Evolutionary conservation across 2,113 vertebrate species (phyloP).

Genomic region (Tylochromis polylepis): DNA sequence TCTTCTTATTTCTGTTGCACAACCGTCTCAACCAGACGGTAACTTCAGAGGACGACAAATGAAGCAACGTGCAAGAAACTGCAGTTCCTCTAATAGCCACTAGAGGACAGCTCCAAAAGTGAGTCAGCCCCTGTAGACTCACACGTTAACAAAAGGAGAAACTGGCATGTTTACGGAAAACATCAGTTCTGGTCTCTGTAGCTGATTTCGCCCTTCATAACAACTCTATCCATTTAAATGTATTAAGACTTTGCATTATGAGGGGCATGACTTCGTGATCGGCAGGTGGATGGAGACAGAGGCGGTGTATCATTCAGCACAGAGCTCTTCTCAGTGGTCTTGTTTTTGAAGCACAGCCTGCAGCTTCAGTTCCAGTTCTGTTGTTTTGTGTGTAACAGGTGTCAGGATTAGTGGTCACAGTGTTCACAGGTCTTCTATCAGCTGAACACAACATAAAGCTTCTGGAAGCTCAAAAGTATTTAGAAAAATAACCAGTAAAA

Average conservation of each 20-base stretch:
- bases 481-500: not conserved
- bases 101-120: not conserved
- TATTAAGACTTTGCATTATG: not conserved
- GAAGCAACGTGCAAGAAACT: not conserved
- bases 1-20: not conserved
- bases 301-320: not conserved
- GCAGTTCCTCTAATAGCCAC: not conserved
- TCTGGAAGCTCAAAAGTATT: not conserved
- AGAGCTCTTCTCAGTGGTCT: not conserved
- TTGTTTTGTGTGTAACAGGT: not conserved
- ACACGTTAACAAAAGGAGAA: not conserved
- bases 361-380: not conserved
- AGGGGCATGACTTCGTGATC: not conserved
- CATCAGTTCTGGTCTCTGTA: not conserved
- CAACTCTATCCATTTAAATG: not conserved
- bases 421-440: not conserved
- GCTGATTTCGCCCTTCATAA: not conserved
- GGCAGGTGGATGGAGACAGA: not conserved
- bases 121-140: not conserved
- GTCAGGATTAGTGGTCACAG: not conserved
- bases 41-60: accelerated
- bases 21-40: not conserved
- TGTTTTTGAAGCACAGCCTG: not conserved
- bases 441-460: not conserved
- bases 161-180: not conserved